Percentiles rank a stretch among this genome's conserved stretches.
phyloP scores from a whole-genome alignment of 2,113 vertebrate species.

The Notarius quadriscutis region DNA sequence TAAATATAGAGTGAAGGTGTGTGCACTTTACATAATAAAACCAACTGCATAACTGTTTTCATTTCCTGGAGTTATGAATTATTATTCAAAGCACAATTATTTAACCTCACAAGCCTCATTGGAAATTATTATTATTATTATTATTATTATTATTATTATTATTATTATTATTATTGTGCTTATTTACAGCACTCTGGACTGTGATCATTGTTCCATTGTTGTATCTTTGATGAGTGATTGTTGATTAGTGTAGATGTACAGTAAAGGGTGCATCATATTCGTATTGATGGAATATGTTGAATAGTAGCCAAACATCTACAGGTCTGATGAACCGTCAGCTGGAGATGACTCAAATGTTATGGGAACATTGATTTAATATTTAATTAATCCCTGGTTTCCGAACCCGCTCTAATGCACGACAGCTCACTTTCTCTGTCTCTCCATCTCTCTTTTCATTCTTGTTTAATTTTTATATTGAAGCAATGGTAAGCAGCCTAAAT shows the following conservation, averaged over 20 bases:
- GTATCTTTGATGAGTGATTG: not conserved
- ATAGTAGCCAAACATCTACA: not conserved
- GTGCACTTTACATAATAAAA: not conserved
- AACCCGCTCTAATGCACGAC: not conserved
- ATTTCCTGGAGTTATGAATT: not conserved
- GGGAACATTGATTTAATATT: not conserved
- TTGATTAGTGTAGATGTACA: not conserved
- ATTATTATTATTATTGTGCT: not conserved
- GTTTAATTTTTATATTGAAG: not conserved
- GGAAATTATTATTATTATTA: slow-evolving; percentile 8
- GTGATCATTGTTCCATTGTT: not conserved
- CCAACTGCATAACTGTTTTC: not conserved
- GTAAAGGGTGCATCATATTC: not conserved
- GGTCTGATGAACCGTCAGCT: not conserved
- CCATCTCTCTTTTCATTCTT: no score
- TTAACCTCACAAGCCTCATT: not conserved
- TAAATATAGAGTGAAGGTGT: not conserved
- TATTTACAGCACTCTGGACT: not conserved
- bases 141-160: not conserved
- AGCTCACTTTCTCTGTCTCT: not conserved
- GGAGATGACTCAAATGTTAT: not conserved
- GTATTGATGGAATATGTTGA: not conserved
- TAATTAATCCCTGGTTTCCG: not conserved
- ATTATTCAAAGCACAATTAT: not conserved
- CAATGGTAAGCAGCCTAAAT: not conserved